These are phyloP conservation scores for Cyprinodon brontotheroides DNA, from an alignment of 2,113 vertebrate genomes.

Conservation along the genomic window DNA sequence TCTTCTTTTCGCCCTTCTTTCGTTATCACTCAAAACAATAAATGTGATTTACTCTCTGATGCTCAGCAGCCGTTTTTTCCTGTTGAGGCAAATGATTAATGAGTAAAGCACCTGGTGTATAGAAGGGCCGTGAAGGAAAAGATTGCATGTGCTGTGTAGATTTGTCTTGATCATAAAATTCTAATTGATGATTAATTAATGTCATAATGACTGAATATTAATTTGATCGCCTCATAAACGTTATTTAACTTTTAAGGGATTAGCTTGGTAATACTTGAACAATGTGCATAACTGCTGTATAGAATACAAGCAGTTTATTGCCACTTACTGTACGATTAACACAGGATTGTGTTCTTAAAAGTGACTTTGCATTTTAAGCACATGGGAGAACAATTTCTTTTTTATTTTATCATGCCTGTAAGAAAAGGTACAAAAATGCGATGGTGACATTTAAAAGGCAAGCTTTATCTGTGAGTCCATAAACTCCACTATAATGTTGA, in stretches of 20 bases:
- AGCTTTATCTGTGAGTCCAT: not conserved
- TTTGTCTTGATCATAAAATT: not conserved
- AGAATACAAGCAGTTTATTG: not conserved
- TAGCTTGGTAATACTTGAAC: not conserved
- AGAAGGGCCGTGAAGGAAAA: not conserved
- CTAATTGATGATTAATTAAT: conserved; percentile 2
- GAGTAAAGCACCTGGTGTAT: not conserved
- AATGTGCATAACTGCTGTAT: not conserved
- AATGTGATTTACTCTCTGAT: not conserved
- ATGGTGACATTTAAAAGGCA: not conserved
- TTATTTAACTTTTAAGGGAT: not conserved
- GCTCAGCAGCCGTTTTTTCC: not conserved
- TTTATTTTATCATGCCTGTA: no score
- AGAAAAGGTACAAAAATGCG: no score
- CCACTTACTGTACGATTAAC: not conserved
- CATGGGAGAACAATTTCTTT: no score
- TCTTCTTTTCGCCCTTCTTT: not conserved
- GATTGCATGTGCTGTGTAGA: not conserved
- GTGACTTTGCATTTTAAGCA: not conserved
- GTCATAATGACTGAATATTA: not conserved
- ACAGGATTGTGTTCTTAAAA: not conserved
- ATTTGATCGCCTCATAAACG: not conserved
- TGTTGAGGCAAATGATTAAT: not conserved
- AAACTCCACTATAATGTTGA: not conserved
- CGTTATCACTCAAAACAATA: not conserved